Evolutionary conservation across 2,797 vertebrate species (phyloP).

Genomic region (Hephaestus fuliginosus): DNA sequence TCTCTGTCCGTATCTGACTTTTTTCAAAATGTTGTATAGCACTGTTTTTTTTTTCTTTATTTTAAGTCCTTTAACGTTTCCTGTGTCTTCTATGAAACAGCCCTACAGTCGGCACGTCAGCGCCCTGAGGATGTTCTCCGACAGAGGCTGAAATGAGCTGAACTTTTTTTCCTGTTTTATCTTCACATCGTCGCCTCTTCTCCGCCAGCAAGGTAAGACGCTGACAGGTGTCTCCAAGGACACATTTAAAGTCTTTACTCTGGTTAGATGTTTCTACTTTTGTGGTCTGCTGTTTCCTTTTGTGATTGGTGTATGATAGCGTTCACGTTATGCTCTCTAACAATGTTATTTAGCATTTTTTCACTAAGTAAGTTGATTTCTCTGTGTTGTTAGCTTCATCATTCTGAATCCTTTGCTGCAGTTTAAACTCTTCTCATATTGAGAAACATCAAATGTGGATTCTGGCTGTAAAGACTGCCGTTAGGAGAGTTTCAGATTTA

Average conservation of each 20-base stretch:
- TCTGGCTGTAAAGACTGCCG: not conserved
- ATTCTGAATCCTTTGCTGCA: not conserved
- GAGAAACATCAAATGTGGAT: not conserved
- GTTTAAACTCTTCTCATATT: not conserved
- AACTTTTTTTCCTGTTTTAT: slow-evolving; percentile 23
- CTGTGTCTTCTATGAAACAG: slow-evolving; percentile 60
- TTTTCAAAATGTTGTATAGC: slow-evolving; percentile 20
- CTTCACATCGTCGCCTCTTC: not conserved
- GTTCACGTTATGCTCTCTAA: not conserved
- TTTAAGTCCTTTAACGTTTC: slow-evolving; percentile 65
- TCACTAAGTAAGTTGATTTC: not conserved
- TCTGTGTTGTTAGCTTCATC: not conserved
- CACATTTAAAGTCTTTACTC: not conserved
- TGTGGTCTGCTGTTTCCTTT: not conserved
- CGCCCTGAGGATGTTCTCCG: slow-evolving; percentile 7
- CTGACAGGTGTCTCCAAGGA: not conserved
- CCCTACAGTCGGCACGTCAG: slow-evolving; percentile 13
- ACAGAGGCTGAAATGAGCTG: slow-evolving; percentile 57
- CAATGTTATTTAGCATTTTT: not conserved
- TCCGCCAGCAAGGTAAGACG: slow-evolving; percentile 63
- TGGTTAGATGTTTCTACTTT: slow-evolving; percentile 4
- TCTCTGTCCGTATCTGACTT: slow-evolving; percentile 15
- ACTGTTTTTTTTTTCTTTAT: not conserved
- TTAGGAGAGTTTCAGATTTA: not conserved
- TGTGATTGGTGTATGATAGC: not conserved